Evolutionary conservation across 2,113 vertebrate species (phyloP).

Genomic region (Melierax canorus): DNA sequence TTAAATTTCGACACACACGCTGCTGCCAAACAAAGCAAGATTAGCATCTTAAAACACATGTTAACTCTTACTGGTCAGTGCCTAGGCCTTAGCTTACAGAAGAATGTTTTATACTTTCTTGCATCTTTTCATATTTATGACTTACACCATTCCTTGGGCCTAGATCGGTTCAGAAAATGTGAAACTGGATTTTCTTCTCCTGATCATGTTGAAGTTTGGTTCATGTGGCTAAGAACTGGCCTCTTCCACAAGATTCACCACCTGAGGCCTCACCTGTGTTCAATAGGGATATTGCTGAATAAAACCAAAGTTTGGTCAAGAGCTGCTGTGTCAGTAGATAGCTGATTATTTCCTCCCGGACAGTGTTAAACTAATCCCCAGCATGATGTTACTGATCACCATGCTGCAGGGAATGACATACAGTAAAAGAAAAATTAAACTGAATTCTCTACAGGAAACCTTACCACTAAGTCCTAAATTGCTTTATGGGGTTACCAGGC

Average conservation of each 20-base stretch:
- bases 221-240: neutral
- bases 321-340: neutral
- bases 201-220: neutral
- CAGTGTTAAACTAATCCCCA: neutral
- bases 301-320: neutral
- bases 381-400: neutral
- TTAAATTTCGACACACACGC: neutral
- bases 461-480: neutral
- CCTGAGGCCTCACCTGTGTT: neutral
- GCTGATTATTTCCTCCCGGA: neutral
- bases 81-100: neutral
- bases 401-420: neutral
- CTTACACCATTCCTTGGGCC: neutral
- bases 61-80: neutral
- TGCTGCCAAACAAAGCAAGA: slow-evolving; percentile 7
- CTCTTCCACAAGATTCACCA: neutral
- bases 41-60: neutral
- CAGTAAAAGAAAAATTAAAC: neutral
- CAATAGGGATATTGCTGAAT: neutral
- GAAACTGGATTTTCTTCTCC: neutral
- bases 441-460: neutral
- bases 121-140: neutral
- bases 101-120: neutral
- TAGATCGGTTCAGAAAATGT: neutral
- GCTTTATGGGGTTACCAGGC: neutral